Percentiles rank a stretch among this genome's conserved stretches.
Conservation (phyloP, 92 coral and sea anemone species). For the Actinostola sp. region DNA sequence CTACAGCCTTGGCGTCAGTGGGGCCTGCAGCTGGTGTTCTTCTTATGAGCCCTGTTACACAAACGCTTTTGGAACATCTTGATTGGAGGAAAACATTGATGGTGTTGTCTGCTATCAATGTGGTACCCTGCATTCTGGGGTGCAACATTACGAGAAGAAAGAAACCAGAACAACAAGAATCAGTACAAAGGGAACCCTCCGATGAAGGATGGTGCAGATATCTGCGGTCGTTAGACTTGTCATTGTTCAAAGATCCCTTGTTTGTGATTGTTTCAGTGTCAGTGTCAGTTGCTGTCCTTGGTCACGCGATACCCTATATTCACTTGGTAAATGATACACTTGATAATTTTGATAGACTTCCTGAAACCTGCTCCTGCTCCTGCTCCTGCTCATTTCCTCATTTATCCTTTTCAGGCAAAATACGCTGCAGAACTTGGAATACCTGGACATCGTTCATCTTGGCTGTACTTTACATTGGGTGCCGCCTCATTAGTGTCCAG, state of each 20-base stretch:
- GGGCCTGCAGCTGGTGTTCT: slow-evolving; percentile 38
- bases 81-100: slow-evolving; percentile 25
- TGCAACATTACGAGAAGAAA: background rate
- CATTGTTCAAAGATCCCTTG: slow-evolving; percentile 6
- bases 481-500: background rate
- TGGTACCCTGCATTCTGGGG: slow-evolving; percentile 9
- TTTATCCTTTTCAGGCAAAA: slow-evolving; percentile 10
- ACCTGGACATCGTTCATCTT: background rate
- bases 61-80: background rate
- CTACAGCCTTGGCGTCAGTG: slow-evolving; percentile 10
- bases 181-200: background rate
- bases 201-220: too few relatives aligned
- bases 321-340: too few relatives aligned
- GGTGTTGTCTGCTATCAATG: slow-evolving; percentile 21
- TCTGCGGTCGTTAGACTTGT: background rate
- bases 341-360: background rate
- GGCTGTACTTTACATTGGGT: slow-evolving; percentile 16
- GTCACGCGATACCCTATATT: too few relatives aligned
- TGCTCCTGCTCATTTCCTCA: too few relatives aligned
- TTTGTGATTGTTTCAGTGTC: too few relatives aligned
- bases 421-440: slow-evolving; percentile 19
- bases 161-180: background rate
- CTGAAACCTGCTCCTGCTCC: too few relatives aligned
- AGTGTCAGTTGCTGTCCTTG: too few relatives aligned
- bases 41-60: slow-evolving; percentile 24